Conservation (phyloP, 2,113 vertebrate species). For the Mobula hypostoma region DNA sequence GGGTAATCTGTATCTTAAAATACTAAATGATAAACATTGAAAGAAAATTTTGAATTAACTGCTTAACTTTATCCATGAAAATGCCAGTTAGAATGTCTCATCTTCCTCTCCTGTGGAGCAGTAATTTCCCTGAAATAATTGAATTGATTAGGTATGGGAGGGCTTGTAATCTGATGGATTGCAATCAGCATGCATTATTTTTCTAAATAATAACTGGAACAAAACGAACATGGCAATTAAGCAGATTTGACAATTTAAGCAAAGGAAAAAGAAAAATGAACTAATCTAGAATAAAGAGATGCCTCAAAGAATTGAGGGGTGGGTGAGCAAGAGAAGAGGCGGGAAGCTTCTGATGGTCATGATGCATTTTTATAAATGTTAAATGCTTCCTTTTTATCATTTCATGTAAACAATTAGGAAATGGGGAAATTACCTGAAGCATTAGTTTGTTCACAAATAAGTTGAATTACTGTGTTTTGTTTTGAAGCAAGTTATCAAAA, state of each 20-base stretch:
- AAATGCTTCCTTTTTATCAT: not conserved
- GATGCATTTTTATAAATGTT: not conserved
- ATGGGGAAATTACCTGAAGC: not conserved
- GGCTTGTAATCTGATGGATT: not conserved
- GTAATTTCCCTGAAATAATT: not conserved
- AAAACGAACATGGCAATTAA: not conserved
- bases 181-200: not conserved
- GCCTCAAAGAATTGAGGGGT: not conserved
- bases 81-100: not conserved
- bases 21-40: not conserved
- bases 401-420: not conserved
- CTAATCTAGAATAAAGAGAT: not conserved
- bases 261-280: not conserved
- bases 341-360: not conserved
- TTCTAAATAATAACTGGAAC: not conserved
- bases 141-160: not conserved
- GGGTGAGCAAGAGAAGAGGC: not conserved
- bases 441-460: not conserved
- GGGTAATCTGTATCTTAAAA: not conserved
- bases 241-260: not conserved
- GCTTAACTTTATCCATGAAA: not conserved
- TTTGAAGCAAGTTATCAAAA: not conserved
- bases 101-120: not conserved
- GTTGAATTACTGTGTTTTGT: not conserved
- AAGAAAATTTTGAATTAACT: not conserved